Evolutionary conservation across 2,113 vertebrate genomes (phyloP).

Genomic region (Irena cyanogastra): DNA sequence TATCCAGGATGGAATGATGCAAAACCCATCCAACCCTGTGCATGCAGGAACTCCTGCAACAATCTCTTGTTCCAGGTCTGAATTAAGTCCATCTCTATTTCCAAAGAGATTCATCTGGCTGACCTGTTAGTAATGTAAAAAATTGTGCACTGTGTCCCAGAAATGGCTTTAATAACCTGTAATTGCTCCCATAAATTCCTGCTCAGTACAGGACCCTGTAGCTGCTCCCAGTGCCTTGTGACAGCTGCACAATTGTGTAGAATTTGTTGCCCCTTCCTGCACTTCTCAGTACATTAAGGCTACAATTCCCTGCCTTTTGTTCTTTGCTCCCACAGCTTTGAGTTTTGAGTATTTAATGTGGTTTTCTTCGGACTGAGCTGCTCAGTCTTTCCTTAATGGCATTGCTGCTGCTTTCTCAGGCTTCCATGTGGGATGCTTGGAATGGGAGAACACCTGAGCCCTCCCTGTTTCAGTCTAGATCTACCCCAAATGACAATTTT

Average conservation of each 20-base stretch:
- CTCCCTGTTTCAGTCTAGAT: background rate
- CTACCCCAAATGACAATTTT: background rate
- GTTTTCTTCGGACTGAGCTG: background rate
- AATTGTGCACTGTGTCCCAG: background rate
- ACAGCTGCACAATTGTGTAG: background rate
- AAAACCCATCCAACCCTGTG: background rate
- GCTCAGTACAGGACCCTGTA: background rate
- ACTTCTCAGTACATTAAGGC: background rate
- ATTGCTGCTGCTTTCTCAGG: background rate
- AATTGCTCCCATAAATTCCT: background rate
- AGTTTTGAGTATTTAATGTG: background rate
- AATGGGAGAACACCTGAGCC: background rate
- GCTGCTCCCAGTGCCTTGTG: background rate
- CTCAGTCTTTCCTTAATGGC: background rate
- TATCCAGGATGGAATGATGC: constrained; percentile 44
- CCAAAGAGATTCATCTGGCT: background rate
- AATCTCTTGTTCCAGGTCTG: background rate
- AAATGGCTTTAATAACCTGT: constrained; percentile 10
- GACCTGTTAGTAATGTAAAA: background rate
- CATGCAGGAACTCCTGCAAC: background rate
- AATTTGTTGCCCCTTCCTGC: background rate
- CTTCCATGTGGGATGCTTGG: background rate
- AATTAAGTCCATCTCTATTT: background rate
- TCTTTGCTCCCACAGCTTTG: background rate
- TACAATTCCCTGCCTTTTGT: background rate